Conservation (phyloP, 2,113 vertebrate genomes). For the Cephalopholis sonnerati region DNA sequence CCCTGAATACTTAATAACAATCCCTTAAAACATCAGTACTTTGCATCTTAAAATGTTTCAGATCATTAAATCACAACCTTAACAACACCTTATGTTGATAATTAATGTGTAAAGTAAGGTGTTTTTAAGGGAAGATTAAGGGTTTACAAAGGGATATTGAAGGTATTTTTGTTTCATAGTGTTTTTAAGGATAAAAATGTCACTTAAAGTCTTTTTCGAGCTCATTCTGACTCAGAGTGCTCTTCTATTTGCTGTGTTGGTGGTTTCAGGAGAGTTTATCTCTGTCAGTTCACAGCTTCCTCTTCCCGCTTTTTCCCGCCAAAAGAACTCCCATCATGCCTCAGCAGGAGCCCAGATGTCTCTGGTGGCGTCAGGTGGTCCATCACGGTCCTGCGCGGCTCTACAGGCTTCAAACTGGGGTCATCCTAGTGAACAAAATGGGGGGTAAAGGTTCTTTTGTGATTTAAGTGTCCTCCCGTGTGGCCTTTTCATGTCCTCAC, state of each 20-base stretch:
- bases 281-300: constrained; percentile 6
- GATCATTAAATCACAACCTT: background rate
- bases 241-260: constrained; percentile 1
- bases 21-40: background rate
- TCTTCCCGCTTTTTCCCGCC: background rate
- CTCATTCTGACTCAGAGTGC: background rate
- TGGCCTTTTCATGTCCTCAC: constrained; percentile 71
- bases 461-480: background rate
- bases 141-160: background rate
- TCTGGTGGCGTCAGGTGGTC: background rate
- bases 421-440: background rate
- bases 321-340: constrained; percentile 29
- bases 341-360: constrained; percentile 23
- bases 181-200: constrained; percentile 7
- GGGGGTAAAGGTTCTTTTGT: background rate
- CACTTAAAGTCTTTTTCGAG: background rate
- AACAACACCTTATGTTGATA: background rate
- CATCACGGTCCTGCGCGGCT: background rate
- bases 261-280: background rate
- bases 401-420: background rate
- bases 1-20: background rate
- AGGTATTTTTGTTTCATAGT: constrained; percentile 25
- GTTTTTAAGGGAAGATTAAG: background rate
- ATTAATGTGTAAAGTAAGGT: background rate
- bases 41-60: background rate